Percentiles rank a stretch among this genome's conserved stretches.
Conservation (phyloP, 1,140 invertebrate genomes). For the Macrotrachela quadricornifera region DNA sequence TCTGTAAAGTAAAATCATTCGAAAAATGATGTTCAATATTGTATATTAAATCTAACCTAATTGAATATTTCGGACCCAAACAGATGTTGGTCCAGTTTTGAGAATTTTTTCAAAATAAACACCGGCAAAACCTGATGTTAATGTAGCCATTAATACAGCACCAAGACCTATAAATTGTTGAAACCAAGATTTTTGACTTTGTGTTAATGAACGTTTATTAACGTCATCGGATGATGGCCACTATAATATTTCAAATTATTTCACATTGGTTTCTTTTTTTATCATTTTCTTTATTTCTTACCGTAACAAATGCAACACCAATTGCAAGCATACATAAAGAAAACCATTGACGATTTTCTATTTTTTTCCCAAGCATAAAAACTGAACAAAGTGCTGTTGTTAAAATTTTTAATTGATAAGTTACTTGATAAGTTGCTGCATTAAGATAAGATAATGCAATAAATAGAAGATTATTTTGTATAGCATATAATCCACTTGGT, state of each 20-base stretch:
- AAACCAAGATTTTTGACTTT: too few species aligned
- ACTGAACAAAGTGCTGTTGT: slow-evolving; percentile 95
- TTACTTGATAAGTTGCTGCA: slow-evolving; percentile 96
- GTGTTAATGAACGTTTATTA: too few species aligned
- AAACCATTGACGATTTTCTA: slow-evolving; percentile 62
- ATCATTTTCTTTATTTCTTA: slow-evolving; percentile 3
- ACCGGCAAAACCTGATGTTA: slow-evolving; percentile 87
- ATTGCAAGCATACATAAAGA: slow-evolving; percentile 57
- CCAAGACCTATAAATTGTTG: slow-evolving; percentile 49
- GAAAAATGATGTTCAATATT: too few species aligned
- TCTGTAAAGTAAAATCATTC: too few species aligned
- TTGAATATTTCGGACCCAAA: slow-evolving; percentile 52
- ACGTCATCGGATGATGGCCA: too few species aligned
- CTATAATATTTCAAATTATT: too few species aligned
- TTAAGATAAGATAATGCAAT: slow-evolving; percentile 88
- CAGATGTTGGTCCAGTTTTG: slow-evolving; percentile 62
- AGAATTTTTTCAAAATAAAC: slow-evolving; percentile 98
- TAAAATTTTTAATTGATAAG: slow-evolving; percentile 92
- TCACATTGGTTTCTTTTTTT: too few species aligned
- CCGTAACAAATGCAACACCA: slow-evolving; percentile 49
- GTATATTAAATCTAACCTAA: slow-evolving; percentile 25
- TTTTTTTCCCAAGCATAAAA: slow-evolving; percentile 52
- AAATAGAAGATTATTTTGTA: slow-evolving; percentile 94
- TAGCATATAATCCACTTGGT: slow-evolving; percentile 74
- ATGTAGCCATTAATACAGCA: slow-evolving; percentile 67